These are phyloP conservation scores for Channa maculata DNA, from an alignment of 2,113 vertebrate species.

Conservation along the genomic window DNA sequence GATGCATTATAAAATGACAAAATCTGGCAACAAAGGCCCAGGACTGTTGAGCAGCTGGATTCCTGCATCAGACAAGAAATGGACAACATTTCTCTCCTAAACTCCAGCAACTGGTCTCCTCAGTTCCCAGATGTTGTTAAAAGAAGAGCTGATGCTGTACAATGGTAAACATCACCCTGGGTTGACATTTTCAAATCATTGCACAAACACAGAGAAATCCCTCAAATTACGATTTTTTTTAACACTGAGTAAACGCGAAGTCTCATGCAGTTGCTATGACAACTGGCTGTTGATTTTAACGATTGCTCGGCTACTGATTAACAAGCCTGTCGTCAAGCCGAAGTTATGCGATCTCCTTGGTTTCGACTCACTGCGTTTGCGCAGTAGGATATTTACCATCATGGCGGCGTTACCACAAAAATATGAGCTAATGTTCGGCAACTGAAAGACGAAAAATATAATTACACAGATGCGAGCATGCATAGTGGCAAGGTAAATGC, in stretches of 20 bases:
- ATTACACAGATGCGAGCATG: slow-evolving; percentile 61
- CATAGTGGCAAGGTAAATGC: slow-evolving; percentile 74
- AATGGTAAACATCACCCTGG: no score
- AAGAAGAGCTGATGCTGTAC: no score
- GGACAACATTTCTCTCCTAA: no score
- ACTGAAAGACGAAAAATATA: not conserved
- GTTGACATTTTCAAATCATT: no score
- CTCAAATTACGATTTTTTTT: not conserved
- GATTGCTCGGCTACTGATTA: slow-evolving; percentile 56
- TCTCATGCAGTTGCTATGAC: slow-evolving; percentile 20
- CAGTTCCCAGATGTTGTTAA: no score
- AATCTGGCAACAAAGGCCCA: no score
- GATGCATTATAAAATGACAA: no score
- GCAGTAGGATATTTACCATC: slow-evolving; percentile 10
- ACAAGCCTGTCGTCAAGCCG: slow-evolving; percentile 72
- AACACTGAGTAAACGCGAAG: no score
- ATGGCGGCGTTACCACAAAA: slow-evolving; percentile 74
- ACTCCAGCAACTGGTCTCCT: no score
- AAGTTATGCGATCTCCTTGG: slow-evolving; percentile 75
- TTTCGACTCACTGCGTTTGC: slow-evolving; percentile 72
- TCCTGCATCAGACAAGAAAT: no score
- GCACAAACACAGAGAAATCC: slow-evolving; percentile 36
- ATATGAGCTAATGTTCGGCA: slow-evolving; percentile 7
- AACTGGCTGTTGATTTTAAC: slow-evolving; percentile 36
- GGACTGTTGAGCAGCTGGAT: no score